phyloP scores from a whole-genome alignment of 2,888 invertebrate genomes.

The Bugula neritina region DNA sequence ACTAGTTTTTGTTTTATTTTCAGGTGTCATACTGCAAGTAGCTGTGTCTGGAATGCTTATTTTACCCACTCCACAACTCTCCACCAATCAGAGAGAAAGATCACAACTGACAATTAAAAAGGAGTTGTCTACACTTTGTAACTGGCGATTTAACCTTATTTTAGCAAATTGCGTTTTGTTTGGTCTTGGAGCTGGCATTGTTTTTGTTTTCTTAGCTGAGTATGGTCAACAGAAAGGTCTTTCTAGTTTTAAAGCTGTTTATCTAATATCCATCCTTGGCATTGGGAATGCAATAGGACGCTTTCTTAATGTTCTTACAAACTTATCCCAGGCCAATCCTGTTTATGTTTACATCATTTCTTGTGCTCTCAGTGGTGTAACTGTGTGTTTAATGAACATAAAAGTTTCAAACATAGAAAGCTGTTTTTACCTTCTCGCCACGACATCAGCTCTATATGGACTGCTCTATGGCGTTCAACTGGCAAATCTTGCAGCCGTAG shows the following conservation, averaged over 20 bases:
- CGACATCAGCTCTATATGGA: slow-evolving; percentile 32
- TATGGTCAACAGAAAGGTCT: slow-evolving; percentile 32
- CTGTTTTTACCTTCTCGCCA: not conserved
- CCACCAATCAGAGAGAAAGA: too few relatives aligned
- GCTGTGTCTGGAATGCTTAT: too few relatives aligned
- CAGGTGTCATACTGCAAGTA: too few relatives aligned
- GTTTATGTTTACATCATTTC: not conserved
- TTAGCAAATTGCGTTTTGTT: slow-evolving; percentile 34
- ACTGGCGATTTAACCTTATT: slow-evolving; percentile 33
- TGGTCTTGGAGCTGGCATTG: slow-evolving; percentile 32
- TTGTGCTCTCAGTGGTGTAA: slow-evolving; percentile 7
- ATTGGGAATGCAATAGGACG: slow-evolving; percentile 28
- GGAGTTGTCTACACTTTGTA: not conserved
- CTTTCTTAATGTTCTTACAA: not conserved
- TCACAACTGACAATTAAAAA: too few relatives aligned
- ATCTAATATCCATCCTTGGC: slow-evolving; percentile 34
- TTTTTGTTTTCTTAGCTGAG: slow-evolving; percentile 36
- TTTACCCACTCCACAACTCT: too few relatives aligned
- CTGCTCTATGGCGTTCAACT: slow-evolving; percentile 34
- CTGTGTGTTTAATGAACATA: not conserved
- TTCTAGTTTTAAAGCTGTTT: slow-evolving; percentile 31
- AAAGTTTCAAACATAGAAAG: slow-evolving; percentile 31
- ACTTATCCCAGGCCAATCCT: not conserved
- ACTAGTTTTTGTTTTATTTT: too few relatives aligned
- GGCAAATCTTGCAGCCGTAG: slow-evolving; percentile 34